Percentiles rank a stretch among this genome's conserved stretches.
Conservation (phyloP, 2,888 invertebrate species). For the Leptopterna dolabrata region DNA sequence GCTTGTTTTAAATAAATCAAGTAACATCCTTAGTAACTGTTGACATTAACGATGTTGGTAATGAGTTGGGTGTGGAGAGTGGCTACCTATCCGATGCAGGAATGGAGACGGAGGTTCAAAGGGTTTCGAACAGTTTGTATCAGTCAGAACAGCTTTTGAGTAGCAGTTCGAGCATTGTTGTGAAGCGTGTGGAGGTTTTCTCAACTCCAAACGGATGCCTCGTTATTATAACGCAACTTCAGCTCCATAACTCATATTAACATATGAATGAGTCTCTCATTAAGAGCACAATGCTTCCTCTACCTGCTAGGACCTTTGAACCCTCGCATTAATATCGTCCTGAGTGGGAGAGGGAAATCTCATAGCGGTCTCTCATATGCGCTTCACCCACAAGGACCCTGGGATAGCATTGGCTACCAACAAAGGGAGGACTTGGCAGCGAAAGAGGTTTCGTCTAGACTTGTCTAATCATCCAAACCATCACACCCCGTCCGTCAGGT, state of each 20-base stretch:
- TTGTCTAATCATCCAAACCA: conserved; percentile 19
- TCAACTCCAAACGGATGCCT: not conserved
- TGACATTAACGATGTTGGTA: too few relatives aligned
- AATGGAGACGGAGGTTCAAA: not conserved
- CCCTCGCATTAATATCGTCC: conserved; percentile 45
- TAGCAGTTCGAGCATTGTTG: conserved; percentile 9
- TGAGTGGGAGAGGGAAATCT: not conserved
- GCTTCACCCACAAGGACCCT: not conserved
- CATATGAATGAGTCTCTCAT: conserved; percentile 49
- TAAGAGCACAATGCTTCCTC: conserved; percentile 42
- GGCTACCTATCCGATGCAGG: not conserved
- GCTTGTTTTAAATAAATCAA: too few relatives aligned
- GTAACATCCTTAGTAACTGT: too few relatives aligned
- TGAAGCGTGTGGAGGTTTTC: conserved; percentile 40
- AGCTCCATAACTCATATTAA: conserved; percentile 43
- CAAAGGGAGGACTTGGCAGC: not conserved
- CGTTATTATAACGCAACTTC: conserved; percentile 30
- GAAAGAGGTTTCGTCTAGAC: conserved; percentile 14
- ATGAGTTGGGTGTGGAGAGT: not conserved
- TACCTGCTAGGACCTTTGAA: conserved; percentile 53
- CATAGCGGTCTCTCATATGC: conserved; percentile 3
- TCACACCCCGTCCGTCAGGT: not conserved
- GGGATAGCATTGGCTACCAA: not conserved
- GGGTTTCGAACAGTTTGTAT: conserved; percentile 6
- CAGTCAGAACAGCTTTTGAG: conserved; percentile 8